Percentiles rank a stretch among this genome's conserved stretches.
Conservation (phyloP, 30 jellyfish, hydroid and myxozoan species). For the Pelagia noctiluca region DNA sequence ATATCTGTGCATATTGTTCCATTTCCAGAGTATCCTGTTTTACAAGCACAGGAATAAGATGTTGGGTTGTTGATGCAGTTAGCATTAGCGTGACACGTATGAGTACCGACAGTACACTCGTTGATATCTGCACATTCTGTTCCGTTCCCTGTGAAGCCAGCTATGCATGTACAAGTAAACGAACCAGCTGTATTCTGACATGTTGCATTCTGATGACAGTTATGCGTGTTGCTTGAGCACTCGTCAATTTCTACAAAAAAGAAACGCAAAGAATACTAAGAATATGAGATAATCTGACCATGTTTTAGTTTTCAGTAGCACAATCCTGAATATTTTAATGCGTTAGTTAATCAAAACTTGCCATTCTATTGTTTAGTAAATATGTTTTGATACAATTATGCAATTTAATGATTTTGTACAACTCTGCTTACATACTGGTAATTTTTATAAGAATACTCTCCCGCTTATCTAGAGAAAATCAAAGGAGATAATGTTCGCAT, state of each 20-base stretch:
- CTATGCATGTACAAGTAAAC: slow-evolving; percentile 9
- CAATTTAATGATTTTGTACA: no score
- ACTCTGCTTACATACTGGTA: no score
- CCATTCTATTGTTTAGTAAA: no score
- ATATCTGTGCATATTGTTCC: background rate
- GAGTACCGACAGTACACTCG: background rate
- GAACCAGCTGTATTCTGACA: slow-evolving; percentile 23
- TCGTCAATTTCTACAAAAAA: slow-evolving; percentile 19
- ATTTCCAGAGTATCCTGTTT: background rate
- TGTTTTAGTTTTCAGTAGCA: no score
- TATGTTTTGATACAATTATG: no score
- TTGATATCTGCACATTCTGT: background rate
- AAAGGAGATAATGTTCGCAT: no score
- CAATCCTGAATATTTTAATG: no score
- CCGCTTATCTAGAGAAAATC: no score
- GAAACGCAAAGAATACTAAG: no score
- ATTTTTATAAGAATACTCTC: no score
- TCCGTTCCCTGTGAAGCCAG: slow-evolving; percentile 33
- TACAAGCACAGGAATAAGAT: background rate
- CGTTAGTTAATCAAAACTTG: no score
- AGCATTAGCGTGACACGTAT: background rate
- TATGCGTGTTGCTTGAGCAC: background rate
- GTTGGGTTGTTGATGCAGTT: background rate
- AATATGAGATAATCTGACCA: no score
- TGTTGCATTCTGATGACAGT: slow-evolving; percentile 21